These are phyloP conservation scores for Chelon auratus DNA, from an alignment of 2,797 vertebrate species.

Conservation along the genomic window DNA sequence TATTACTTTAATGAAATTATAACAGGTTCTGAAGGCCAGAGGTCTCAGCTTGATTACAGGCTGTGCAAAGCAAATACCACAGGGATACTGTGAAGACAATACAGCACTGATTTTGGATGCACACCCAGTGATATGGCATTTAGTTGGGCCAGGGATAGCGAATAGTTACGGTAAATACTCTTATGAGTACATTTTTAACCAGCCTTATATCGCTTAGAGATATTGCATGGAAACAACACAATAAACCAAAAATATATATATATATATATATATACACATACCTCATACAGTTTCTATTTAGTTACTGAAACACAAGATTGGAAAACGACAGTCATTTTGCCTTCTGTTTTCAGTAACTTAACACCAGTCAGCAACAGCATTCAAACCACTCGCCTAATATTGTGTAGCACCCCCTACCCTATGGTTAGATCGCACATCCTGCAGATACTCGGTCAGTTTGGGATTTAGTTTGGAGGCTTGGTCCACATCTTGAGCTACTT, in stretches of 20 bases:
- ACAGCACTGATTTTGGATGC: constrained; percentile 8
- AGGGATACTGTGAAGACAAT: not conserved
- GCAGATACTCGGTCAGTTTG: too few relatives aligned
- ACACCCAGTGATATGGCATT: not conserved
- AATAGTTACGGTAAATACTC: constrained; percentile 2
- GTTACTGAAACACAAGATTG: not conserved
- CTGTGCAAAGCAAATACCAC: constrained; percentile 29
- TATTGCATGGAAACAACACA: not conserved
- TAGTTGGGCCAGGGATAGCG: constrained; percentile 1
- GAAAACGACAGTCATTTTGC: not conserved
- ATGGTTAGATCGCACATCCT: too few relatives aligned
- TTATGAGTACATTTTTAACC: not conserved
- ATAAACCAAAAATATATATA: not conserved
- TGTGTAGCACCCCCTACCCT: too few relatives aligned
- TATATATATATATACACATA: not conserved
- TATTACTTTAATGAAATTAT: constrained; percentile 43
- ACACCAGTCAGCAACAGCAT: too few relatives aligned
- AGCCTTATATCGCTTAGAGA: not conserved
- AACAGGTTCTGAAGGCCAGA: constrained; percentile 36
- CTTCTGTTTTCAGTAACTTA: not conserved
- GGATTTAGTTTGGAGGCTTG: too few relatives aligned
- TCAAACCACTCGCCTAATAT: too few relatives aligned
- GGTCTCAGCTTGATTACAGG: constrained; percentile 24
- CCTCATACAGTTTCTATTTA: not conserved
- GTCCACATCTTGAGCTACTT: too few relatives aligned